Evolutionary conservation across 2,113 vertebrate genomes (phyloP), one percentile per base, ranked within the genome.

Genomic region (Alosa alosa): DNA sequence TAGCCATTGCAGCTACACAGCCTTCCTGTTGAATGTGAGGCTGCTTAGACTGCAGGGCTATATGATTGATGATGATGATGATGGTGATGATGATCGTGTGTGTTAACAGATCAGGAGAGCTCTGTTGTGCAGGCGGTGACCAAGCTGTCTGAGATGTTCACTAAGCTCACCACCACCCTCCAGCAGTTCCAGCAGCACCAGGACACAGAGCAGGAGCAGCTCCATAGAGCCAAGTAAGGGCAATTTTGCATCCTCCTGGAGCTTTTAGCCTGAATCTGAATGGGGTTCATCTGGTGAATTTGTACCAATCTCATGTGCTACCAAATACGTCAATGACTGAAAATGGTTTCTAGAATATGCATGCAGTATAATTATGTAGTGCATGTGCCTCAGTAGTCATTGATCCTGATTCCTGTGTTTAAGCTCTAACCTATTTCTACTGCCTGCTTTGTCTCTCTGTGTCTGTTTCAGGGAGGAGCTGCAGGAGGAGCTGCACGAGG

Each of bases 401-500:
- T 55, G 52, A 55, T 18, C 41, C 41, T 4, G 41, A 44, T 4
- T 44, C 2, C 52, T 55, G 52, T 55, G 15, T 55, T 55, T 17
- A 5, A 55, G 15, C 52, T 18, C 52, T 18, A 13, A 15, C 15
- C 52, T 55, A 4, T 18, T 17, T 18, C 17, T 18, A 0, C 52
- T 18, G 0, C 2, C 4, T 2, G 13, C 50, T 52, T 3, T 10
- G 22, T 81, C 31, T n/a, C 0, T 64, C 25, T 45, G 72, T 9
- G 52, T 20, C 41, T 84, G 22, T 88, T 86, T 60, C 81, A 91
- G 91, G 81, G 84, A 10, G 88, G 84, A 47, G 92, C 94, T 95
- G 89, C 93, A 95, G 93, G 90, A 86, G 94, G 93, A 91, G 91
- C 94, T 92, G 47, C 89, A 91, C 88, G 31, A 84, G 15, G 88